A percentile compares a stretch with the other conserved stretches of the same genome.
phyloP scores from a whole-genome alignment of 2,888 invertebrate genomes.

The Eustalomyia histrio region DNA sequence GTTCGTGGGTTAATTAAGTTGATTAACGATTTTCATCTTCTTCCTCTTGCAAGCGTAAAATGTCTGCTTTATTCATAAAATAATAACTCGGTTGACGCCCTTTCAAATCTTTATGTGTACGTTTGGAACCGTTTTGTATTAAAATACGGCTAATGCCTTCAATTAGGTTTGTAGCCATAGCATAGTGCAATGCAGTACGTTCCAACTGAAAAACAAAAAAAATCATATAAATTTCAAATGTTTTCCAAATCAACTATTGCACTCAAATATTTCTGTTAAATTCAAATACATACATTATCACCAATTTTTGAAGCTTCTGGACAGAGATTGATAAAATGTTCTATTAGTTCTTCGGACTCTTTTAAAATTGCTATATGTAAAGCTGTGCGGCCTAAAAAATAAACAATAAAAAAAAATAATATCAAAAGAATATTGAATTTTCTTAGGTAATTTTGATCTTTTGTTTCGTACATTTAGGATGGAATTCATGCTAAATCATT shows the following conservation, averaged over 20 bases:
- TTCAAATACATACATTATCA: slow-evolving; percentile 86
- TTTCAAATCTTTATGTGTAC: slow-evolving; percentile 91
- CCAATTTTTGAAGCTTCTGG: slow-evolving; percentile 88
- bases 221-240: neutral
- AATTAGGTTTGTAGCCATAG: slow-evolving; percentile 92
- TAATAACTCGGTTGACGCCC: slow-evolving; percentile 94
- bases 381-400: slow-evolving; percentile 83
- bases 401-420: neutral
- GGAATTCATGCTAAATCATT: too few species aligned
- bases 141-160: slow-evolving; percentile 89
- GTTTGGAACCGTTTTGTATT: slow-evolving; percentile 90
- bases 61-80: slow-evolving; percentile 95
- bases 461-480: too few species aligned
- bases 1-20: neutral
- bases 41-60: slow-evolving; percentile 90
- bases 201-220: slow-evolving; percentile 86
- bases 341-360: slow-evolving; percentile 90
- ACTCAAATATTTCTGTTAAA: neutral
- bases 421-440: too few species aligned
- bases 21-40: slow-evolving; percentile 82
- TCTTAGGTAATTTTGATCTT: too few species aligned
- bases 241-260: slow-evolving; percentile 19
- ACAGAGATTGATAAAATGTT: slow-evolving; percentile 86
- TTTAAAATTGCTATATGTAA: slow-evolving; percentile 93
- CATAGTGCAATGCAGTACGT: slow-evolving; percentile 92